These are phyloP conservation scores for Porites australiensis DNA, from an alignment of 64 coral and sea anemone species.

Conservation along the genomic window DNA sequence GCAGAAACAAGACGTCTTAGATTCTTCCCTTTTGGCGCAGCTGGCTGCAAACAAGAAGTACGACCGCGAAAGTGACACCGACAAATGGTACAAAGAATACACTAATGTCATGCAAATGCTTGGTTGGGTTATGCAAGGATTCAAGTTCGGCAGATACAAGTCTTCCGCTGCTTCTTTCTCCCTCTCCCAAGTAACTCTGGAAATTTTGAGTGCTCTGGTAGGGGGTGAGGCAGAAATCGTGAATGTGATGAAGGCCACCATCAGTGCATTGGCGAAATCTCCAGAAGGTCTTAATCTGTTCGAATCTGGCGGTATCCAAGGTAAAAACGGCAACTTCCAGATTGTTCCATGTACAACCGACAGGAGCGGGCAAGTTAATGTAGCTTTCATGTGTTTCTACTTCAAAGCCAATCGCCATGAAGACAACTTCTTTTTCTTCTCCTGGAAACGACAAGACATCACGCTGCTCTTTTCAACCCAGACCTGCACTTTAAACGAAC, in stretches of 20 bases:
- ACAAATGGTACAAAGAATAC: slow-evolving; percentile 48
- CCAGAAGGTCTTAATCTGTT: neutral
- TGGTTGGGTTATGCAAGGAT: slow-evolving; percentile 39
- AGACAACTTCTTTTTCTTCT: slow-evolving; percentile 1
- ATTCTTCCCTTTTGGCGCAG: slow-evolving; percentile 44
- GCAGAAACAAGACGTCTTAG: slow-evolving; percentile 46
- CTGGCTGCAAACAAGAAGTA: slow-evolving; percentile 38
- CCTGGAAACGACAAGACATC: neutral
- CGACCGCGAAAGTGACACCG: neutral
- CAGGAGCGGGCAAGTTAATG: neutral
- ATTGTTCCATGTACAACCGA: slow-evolving; percentile 32
- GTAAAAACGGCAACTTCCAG: neutral
- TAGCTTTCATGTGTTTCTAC: slow-evolving; percentile 2
- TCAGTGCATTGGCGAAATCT: neutral
- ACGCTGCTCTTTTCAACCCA: neutral
- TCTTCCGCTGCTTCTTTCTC: neutral
- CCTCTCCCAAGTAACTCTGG: slow-evolving; percentile 14
- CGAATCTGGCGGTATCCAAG: neutral
- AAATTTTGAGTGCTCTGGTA: slow-evolving; percentile 11
- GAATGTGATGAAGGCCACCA: neutral
- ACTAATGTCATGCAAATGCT: neutral
- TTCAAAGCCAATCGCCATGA: neutral
- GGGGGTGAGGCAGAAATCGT: slow-evolving; percentile 5
- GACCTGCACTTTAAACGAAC: slow-evolving; percentile 20
- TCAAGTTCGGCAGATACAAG: slow-evolving; percentile 1